A percentile compares a stretch with the other conserved stretches of the same genome.
These are phyloP conservation scores for Gymnothorax javanicus DNA, from an alignment of 2,797 vertebrate genomes.

Conservation along the genomic window DNA sequence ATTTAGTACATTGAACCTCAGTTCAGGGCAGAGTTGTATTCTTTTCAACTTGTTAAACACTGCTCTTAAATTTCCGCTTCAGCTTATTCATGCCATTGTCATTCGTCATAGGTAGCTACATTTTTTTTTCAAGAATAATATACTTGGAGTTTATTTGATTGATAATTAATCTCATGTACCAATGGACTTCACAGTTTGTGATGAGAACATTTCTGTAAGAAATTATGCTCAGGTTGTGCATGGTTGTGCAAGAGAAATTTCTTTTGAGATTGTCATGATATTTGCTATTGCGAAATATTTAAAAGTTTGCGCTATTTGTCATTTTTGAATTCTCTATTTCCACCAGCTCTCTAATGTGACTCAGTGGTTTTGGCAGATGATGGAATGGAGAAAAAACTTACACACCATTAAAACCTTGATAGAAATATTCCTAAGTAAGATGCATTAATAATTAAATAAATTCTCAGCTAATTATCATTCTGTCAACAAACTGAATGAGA, in stretches of 20 bases:
- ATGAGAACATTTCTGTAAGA: neutral
- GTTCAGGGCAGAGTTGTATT: neutral
- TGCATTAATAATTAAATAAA: constrained; percentile 78
- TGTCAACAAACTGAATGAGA: constrained; percentile 67
- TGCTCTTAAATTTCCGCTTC: neutral
- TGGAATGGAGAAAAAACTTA: constrained; percentile 49
- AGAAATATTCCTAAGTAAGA: constrained; percentile 77
- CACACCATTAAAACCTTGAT: constrained; percentile 66
- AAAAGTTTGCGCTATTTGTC: neutral
- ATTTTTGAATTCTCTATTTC: constrained; percentile 7
- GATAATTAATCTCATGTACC: neutral
- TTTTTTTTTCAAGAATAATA: neutral
- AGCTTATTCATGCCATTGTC: neutral
- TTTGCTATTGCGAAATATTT: neutral
- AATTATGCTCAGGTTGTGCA: neutral
- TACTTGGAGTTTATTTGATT: neutral
- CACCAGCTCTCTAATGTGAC: neutral
- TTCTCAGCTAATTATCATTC: constrained; percentile 73
- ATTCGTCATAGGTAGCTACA: neutral
- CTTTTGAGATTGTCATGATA: neutral
- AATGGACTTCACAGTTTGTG: neutral
- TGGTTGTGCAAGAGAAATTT: neutral
- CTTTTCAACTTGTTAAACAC: neutral
- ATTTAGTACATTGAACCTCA: neutral
- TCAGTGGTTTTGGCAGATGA: constrained; percentile 32